Conservation (phyloP, 2,113 vertebrate species). For the Bufo gargarizans region DNA sequence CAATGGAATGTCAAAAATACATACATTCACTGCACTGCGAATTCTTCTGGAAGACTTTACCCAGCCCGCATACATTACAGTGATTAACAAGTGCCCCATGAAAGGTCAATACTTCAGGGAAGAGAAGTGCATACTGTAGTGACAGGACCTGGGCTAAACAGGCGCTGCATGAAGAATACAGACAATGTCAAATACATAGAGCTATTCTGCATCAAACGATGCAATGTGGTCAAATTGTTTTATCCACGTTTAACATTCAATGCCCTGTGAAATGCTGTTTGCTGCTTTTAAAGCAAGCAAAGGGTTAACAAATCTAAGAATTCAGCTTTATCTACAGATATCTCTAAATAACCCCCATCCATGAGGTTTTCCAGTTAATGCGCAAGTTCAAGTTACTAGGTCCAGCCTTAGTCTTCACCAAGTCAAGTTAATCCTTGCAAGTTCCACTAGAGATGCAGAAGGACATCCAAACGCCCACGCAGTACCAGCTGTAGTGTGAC, state of each 20-base stretch:
- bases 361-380: constrained; percentile 54
- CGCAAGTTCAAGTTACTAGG: constrained; percentile 60
- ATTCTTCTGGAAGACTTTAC: not conserved
- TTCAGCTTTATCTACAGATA: constrained; percentile 2
- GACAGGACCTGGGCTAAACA: not conserved
- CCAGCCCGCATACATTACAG: constrained; percentile 17
- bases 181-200: constrained; percentile 22
- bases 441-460: constrained; percentile 37
- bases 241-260: constrained; percentile 18
- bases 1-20: constrained; percentile 58
- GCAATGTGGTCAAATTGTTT: not conserved
- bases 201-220: constrained; percentile 26
- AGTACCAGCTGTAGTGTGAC: constrained; percentile 87
- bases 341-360: constrained; percentile 24
- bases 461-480: constrained; percentile 65
- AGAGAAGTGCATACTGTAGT: constrained; percentile 7
- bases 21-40: not conserved
- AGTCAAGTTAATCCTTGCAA: constrained; percentile 67
- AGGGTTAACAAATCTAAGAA: constrained; percentile 47
- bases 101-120: not conserved
- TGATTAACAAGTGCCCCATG: not conserved
- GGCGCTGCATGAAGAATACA: not conserved
- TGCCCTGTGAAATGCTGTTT: constrained; percentile 52
- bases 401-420: constrained; percentile 68
- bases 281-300: constrained; percentile 41